Conservation (phyloP, 2,113 vertebrate species). For the Triplophysa siluroides region DNA sequence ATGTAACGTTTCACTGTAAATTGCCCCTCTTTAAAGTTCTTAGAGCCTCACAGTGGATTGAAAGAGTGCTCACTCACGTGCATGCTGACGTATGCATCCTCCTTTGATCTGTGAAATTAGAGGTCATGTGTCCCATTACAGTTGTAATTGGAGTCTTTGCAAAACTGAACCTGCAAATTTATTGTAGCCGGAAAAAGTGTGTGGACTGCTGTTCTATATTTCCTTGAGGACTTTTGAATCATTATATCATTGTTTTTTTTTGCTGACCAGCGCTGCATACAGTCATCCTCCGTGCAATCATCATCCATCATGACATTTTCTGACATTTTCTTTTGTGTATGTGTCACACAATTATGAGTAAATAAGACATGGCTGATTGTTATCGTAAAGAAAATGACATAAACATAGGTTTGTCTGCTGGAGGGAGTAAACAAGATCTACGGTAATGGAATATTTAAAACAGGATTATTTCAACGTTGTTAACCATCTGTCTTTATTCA, state of each 20-base stretch:
- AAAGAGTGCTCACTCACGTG: constrained; percentile 25
- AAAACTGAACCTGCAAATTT: constrained; percentile 40
- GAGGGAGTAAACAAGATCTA: background rate
- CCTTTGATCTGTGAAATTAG: constrained; percentile 55
- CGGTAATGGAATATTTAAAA: background rate
- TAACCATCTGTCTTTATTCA: constrained; percentile 1
- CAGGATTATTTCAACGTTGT: too few species aligned
- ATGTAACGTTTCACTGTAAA: constrained; percentile 26
- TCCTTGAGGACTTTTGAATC: constrained; percentile 16
- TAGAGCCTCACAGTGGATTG: constrained; percentile 1
- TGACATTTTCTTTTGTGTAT: background rate
- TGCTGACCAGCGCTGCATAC: background rate
- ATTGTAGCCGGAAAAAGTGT: constrained; percentile 31
- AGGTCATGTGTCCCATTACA: constrained; percentile 27
- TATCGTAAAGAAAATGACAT: background rate
- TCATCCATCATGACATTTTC: background rate
- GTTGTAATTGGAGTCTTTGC: constrained; percentile 41
- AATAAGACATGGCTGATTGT: background rate
- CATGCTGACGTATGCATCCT: constrained; percentile 35
- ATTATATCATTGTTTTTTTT: background rate
- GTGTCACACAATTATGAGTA: background rate
- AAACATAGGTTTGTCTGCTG: background rate
- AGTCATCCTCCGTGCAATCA: background rate
- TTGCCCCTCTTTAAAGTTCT: constrained; percentile 9
- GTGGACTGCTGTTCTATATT: constrained; percentile 24